Conservation (phyloP, 2,113 vertebrate genomes). For the Neotoma lepida region DNA sequence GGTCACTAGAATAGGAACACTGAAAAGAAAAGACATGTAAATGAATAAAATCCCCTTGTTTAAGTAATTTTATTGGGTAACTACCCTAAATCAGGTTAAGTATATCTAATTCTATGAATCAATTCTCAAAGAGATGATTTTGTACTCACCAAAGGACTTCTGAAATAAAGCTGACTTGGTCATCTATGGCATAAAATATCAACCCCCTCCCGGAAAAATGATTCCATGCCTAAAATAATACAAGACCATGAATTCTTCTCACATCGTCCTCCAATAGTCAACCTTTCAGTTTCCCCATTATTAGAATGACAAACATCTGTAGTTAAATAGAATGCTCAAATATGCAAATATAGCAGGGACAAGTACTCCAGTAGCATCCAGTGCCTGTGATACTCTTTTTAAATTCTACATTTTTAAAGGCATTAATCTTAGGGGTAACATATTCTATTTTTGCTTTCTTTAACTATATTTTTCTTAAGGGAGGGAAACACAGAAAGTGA, state of each 20-base stretch:
- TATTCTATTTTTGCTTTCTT: background rate
- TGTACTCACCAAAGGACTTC: background rate
- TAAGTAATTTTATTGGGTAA: background rate
- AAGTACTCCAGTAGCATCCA: no score
- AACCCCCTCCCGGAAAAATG: no score
- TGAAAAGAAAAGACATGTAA: background rate
- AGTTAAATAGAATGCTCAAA: background rate
- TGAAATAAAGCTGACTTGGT: background rate
- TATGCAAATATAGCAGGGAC: background rate
- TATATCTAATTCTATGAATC: background rate
- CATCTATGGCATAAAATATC: background rate
- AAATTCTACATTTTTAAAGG: background rate
- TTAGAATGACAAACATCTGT: background rate
- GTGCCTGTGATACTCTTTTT: background rate
- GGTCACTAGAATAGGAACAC: background rate
- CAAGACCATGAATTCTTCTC: background rate
- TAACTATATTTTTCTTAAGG: conserved; percentile 11
- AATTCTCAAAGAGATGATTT: background rate
- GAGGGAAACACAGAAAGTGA: conserved; percentile 26
- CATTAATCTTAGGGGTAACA: background rate
- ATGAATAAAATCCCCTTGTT: background rate
- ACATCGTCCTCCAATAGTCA: background rate
- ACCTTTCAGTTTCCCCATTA: background rate
- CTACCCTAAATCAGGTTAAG: background rate
- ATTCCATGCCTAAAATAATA: background rate